Base-by-base conservation (phyloP, 2,113 vertebrate species). In the Vidua macroura region DNA sequence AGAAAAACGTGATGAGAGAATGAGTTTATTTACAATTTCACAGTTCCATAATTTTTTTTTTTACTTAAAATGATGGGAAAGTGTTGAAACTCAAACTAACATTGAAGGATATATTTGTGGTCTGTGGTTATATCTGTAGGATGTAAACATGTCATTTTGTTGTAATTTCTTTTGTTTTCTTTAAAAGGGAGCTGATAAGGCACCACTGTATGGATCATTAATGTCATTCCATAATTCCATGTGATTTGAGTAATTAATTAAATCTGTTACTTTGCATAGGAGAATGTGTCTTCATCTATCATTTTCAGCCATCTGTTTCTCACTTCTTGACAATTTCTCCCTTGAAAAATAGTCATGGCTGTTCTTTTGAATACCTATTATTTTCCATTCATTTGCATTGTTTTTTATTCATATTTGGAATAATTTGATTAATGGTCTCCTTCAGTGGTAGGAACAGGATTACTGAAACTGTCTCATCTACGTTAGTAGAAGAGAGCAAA, bases 281-380 rank as follows among this genome's bases (percentile, higher is more conserved):
- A 85, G 55, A 92, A 83, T 37, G 31, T 76, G 73, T 82, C 67
- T 96, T 82, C 78, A 81, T 95, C 53, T 84, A 83, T 77, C 64
- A 52, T 83, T 94, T 93, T 87, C 64, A 93, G 81, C 94, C 91
- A 90, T 96, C 97, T 96, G 90, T 91, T 97, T 93, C 92, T 95
- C 63, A 31, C 46, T 90, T 86, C 88, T 96, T 96, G 82, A 85
- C 89, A 88, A n/a, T 95, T 95, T 91, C 79, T 92, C 87, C 56
- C 52, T n/a, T 83, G 75, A 95, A 91, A 91, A 96, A 85, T 76
- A 94, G 92, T 93, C 66, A 49, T 52, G 53, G 90, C 92, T 95
- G 69, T 87, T 96, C 82, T 97, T 96, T 96, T 94, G 44, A 95
- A 75, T 92, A 93, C 75, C 87, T 92, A 33, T 94, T 94, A 24